A percentile compares a stretch with the other conserved stretches of the same genome.
phyloP scores from a whole-genome alignment of 2,113 vertebrate genomes.

The Heterotilapia buettikoferi region DNA sequence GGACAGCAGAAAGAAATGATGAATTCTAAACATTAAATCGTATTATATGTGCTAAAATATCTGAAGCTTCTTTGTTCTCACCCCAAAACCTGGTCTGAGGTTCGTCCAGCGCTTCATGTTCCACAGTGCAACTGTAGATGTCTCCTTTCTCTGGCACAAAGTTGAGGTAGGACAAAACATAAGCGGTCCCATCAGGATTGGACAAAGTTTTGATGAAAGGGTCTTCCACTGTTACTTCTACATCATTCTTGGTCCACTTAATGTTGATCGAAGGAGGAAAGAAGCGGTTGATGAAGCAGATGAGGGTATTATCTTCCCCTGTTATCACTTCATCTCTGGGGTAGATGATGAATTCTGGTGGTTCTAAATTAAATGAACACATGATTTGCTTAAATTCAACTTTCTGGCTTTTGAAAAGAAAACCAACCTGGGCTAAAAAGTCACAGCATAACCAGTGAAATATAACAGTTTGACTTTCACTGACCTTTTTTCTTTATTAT shows the following conservation, averaged over 20 bases:
- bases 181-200: neutral
- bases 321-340: neutral
- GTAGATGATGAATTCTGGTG: constrained; percentile 9
- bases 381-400: neutral
- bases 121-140: constrained; percentile 29
- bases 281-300: constrained; percentile 17
- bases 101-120: neutral
- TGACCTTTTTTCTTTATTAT: neutral
- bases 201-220: neutral
- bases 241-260: constrained; percentile 19
- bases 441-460: neutral
- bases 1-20: neutral
- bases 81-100: constrained; percentile 18
- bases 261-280: constrained; percentile 5
- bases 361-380: neutral
- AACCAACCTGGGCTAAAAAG: neutral
- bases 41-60: neutral
- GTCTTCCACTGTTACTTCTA: neutral
- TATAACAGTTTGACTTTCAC: neutral
- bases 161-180: neutral
- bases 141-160: constrained; percentile 8
- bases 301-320: constrained; percentile 11
- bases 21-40: neutral
- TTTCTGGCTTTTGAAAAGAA: neutral
- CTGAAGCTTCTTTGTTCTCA: neutral